phyloP scores from a whole-genome alignment of 2,113 vertebrate species.

The Bujurquina vittata region DNA sequence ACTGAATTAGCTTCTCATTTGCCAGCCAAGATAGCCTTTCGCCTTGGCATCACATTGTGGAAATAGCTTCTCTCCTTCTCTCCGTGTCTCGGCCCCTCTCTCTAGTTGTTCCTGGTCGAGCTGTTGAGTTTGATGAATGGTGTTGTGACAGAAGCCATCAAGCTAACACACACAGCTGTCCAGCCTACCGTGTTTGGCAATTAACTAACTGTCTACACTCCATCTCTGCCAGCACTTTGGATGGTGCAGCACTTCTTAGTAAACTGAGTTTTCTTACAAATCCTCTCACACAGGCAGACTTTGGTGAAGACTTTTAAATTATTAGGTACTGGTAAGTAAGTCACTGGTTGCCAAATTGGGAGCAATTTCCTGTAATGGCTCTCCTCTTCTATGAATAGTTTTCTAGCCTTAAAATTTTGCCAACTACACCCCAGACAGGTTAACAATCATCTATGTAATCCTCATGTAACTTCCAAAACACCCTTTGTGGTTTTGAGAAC shows the following conservation, averaged over 20 bases:
- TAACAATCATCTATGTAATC: conserved; percentile 45
- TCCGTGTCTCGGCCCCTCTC: neutral
- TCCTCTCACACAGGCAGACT: conserved; percentile 1
- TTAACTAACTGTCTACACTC: conserved; percentile 40
- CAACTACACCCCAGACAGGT: conserved; percentile 42
- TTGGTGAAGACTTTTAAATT: conserved; percentile 36
- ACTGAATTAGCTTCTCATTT: conserved; percentile 63
- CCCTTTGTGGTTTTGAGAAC: conserved; percentile 44
- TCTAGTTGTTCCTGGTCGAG: conserved; percentile 14
- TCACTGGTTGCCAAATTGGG: conserved; percentile 40
- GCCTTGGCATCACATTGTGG: conserved; percentile 45
- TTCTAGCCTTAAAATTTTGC: conserved; percentile 31
- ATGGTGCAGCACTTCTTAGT: neutral
- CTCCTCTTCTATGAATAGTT: conserved; percentile 41
- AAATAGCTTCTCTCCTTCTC: conserved; percentile 49
- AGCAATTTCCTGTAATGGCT: conserved; percentile 42
- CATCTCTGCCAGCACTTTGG: conserved; percentile 1
- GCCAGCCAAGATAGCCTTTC: conserved; percentile 51
- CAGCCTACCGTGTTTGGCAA: conserved; percentile 30
- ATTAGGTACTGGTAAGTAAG: conserved; percentile 19
- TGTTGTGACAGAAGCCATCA: conserved; percentile 66
- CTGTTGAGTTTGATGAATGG: conserved; percentile 64
- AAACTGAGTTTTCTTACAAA: neutral
- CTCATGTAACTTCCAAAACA: conserved; percentile 30
- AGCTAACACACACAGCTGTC: conserved; percentile 38